Evolutionary conservation across 2,797 vertebrate genomes (phyloP).

Genomic region (Gouania willdenowi): DNA sequence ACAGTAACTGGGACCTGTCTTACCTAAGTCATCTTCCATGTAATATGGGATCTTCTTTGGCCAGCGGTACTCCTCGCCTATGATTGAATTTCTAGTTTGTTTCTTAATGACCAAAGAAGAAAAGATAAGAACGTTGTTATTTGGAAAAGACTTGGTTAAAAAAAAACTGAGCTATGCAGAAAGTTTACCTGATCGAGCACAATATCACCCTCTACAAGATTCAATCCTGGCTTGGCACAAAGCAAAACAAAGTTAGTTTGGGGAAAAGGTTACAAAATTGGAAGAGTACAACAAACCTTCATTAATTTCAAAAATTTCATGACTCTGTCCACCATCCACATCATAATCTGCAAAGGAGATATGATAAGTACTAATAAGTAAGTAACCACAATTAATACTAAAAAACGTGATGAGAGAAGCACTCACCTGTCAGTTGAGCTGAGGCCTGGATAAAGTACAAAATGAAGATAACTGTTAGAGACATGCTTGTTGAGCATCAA

Average conservation of each 20-base stretch:
- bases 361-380: neutral
- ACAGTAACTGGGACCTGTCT: conserved; percentile 11
- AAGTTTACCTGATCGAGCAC: conserved; percentile 69
- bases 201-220: conserved; percentile 91
- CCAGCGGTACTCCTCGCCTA: conserved; percentile 85
- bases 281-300: conserved; percentile 72
- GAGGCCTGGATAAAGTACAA: conserved; percentile 44
- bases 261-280: neutral
- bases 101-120: conserved; percentile 35
- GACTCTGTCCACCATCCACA: conserved; percentile 79
- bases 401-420: neutral
- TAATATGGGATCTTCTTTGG: conserved; percentile 85
- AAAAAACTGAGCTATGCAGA: neutral
- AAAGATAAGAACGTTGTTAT: neutral
- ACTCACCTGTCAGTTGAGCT: conserved; percentile 49
- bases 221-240: conserved; percentile 76
- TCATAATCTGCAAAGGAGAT: conserved; percentile 71
- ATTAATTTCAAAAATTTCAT: conserved; percentile 91
- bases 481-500: neutral
- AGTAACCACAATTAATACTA: neutral
- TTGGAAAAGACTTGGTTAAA: neutral
- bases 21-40: conserved; percentile 87
- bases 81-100: conserved; percentile 81
- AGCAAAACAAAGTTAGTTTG: conserved; percentile 6
- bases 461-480: neutral